These are phyloP conservation scores for Drosophila santomea DNA, from an alignment of 1,140 invertebrate species.

Conservation along the genomic window DNA sequence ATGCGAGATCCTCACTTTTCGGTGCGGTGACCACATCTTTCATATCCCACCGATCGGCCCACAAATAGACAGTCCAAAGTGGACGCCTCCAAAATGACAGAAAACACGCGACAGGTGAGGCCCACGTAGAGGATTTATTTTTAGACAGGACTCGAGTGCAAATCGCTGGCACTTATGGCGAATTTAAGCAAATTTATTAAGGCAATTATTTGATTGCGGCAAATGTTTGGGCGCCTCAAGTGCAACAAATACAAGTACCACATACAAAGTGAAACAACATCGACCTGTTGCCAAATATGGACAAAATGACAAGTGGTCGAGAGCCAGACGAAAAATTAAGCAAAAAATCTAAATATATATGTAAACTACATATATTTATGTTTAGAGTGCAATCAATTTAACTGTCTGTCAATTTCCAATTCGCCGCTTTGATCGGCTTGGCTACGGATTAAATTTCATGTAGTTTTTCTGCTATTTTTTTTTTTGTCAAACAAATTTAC, in stretches of 20 bases:
- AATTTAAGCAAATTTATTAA: slow-evolving; percentile 74
- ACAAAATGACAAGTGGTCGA: slow-evolving; percentile 59
- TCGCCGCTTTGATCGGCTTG: slow-evolving; percentile 48
- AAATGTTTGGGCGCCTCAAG: slow-evolving; percentile 47
- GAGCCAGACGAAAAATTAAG: slow-evolving; percentile 7
- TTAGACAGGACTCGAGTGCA: slow-evolving; percentile 43
- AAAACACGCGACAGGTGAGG: slow-evolving; percentile 58
- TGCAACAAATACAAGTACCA: slow-evolving; percentile 20
- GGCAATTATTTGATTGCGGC: slow-evolving; percentile 70
- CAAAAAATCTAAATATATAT: slow-evolving; percentile 26
- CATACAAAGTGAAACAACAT: slow-evolving; percentile 10
- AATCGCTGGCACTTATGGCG: slow-evolving; percentile 60
- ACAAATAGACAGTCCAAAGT: slow-evolving; percentile 15
- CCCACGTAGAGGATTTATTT: slow-evolving; percentile 54
- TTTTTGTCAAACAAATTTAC: slow-evolving; percentile 57
- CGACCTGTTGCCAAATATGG: slow-evolving; percentile 66
- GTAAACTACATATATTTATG: slow-evolving; percentile 47
- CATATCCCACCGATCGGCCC: slow-evolving; percentile 28
- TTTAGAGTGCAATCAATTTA: slow-evolving; percentile 70
- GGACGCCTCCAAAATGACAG: slow-evolving; percentile 47
- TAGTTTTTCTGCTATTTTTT: slow-evolving; percentile 1
- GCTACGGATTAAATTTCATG: slow-evolving; percentile 42
- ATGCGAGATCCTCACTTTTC: slow-evolving; percentile 1
- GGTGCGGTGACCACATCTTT: slow-evolving; percentile 13
- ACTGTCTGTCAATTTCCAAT: slow-evolving; percentile 70